These are phyloP conservation scores for Ianthella basta DNA, from an alignment of 37 sponge, comb jelly and placozoan species.

Conservation along the genomic window DNA sequence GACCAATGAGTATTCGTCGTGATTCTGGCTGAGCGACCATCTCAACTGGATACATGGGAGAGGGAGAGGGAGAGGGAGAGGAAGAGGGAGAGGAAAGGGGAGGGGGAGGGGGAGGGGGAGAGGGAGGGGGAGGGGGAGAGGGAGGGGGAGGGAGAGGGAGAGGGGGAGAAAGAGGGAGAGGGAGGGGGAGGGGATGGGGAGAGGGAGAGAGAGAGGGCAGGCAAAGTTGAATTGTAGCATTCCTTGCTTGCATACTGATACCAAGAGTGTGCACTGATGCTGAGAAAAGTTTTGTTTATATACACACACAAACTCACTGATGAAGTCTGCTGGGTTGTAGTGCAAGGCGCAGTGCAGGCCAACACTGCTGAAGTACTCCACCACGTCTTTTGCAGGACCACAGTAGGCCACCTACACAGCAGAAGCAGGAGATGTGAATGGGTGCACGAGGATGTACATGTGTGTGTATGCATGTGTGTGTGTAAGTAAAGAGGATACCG, in stretches of 20 bases:
- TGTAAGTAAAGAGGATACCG: neutral
- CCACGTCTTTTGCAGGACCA: conserved; percentile 56
- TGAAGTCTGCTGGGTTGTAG: conserved; percentile 89
- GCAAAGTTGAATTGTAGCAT: too few species aligned
- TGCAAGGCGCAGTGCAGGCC: conserved; percentile 73
- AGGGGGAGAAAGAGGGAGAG: neutral
- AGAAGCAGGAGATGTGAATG: neutral
- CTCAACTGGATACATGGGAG: conserved; percentile 50
- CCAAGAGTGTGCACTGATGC: too few species aligned
- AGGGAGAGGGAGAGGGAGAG: neutral
- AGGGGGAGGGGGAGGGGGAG: neutral
- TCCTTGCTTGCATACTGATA: too few species aligned
- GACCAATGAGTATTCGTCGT: conserved; percentile 54
- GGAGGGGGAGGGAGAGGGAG: neutral
- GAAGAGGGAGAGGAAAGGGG: neutral
- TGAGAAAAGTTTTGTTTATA: too few species aligned
- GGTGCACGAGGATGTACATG: neutral
- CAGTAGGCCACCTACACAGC: conserved; percentile 69
- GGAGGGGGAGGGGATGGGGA: neutral
- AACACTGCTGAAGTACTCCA: conserved; percentile 48
- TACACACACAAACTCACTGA: conserved; percentile 67
- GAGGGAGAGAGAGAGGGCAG: neutral
- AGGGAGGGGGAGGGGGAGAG: neutral
- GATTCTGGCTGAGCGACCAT: conserved; percentile 53
- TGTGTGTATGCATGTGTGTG: neutral